A percentile compares a stretch with the other conserved stretches of the same genome.
Evolutionary conservation across 2,797 vertebrate genomes (phyloP).

Genomic region (Morelia viridis): DNA sequence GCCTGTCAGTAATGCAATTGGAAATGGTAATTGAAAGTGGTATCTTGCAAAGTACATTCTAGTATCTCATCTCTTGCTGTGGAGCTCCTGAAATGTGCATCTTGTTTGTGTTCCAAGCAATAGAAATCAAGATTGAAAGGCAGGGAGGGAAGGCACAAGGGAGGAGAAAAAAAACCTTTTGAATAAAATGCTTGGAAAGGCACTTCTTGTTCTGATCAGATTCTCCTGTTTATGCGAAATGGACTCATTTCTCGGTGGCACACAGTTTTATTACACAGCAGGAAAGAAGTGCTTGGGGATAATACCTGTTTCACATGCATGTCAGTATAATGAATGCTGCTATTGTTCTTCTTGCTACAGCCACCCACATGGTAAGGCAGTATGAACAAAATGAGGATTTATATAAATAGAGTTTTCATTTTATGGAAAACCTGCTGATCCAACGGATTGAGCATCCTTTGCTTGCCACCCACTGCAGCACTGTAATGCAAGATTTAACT

Average conservation of each 20-base stretch:
- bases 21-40: constrained; percentile 67
- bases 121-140: constrained; percentile 57
- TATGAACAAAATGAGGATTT: constrained; percentile 40
- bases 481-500: not conserved
- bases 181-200: constrained; percentile 58
- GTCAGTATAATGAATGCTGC: constrained; percentile 39
- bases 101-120: constrained; percentile 60
- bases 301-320: constrained; percentile 37
- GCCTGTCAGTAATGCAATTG: constrained; percentile 51
- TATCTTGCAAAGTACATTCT: constrained; percentile 54
- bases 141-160: not conserved
- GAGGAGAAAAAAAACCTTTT: not conserved
- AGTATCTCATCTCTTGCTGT: constrained; percentile 36
- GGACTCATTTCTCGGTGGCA: constrained; percentile 56
- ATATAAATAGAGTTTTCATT: not conserved
- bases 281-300: constrained; percentile 49
- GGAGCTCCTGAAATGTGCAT: constrained; percentile 45
- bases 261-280: constrained; percentile 41
- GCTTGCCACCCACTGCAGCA: not conserved
- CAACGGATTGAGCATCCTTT: not conserved
- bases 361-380: not conserved
- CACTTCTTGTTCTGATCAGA: constrained; percentile 66
- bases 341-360: not conserved
- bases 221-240: constrained; percentile 61
- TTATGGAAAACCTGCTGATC: constrained; percentile 8